Base-by-base conservation (phyloP, 2,113 vertebrate genomes). In the Leucopsar rothschildi region DNA sequence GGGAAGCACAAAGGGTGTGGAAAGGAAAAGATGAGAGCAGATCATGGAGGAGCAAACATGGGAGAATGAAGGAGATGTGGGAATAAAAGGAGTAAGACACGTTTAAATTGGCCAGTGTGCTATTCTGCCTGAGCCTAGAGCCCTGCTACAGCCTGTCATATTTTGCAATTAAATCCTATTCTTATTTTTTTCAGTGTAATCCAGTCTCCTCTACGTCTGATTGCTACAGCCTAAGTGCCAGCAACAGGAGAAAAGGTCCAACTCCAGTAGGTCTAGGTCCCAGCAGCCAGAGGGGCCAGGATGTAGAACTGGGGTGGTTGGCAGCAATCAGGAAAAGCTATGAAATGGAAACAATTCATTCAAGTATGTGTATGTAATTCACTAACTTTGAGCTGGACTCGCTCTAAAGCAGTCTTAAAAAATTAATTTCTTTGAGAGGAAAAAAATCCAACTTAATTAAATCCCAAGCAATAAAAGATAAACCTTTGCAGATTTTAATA, bases 381-480 rank as follows among this genome's bases (percentile, higher is more conserved):
- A 11, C 9, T 53, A 40, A 47, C 24, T 61, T 64, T 9, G 25
- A 55, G 37, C 17, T 25, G 69, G 31, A 45, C 53, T 60, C 6
- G 0, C 19, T 50, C 11, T 13, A 19, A 27, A 50, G 28, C 27
- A 42, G 37, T 5, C 11, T 85, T 40, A 50, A 82, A 66, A 83
- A 65, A 8, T 5, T 2, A 10, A 19, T 12, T 47, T n/a, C 4
- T n/a, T 37, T 8, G 1, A 24, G 4, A 5, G 2, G 18, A n/a
- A 72, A 80, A n/a, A 29, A 16, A 8, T 82, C 6, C 6, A 69
- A 33, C 5, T 6, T 33, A 10, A 66, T 78, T 52, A 84, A 92
- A 82, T 55, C 6, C 42, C 17, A 77, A 59, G 42, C 63, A 84
- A 92, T 63, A 68, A 66, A 83, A 86, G 6, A 33, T 14, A 83